Base-by-base conservation (phyloP, 35 echinoderm and acorn worm genomes). In the Ophioderma brevispina region DNA sequence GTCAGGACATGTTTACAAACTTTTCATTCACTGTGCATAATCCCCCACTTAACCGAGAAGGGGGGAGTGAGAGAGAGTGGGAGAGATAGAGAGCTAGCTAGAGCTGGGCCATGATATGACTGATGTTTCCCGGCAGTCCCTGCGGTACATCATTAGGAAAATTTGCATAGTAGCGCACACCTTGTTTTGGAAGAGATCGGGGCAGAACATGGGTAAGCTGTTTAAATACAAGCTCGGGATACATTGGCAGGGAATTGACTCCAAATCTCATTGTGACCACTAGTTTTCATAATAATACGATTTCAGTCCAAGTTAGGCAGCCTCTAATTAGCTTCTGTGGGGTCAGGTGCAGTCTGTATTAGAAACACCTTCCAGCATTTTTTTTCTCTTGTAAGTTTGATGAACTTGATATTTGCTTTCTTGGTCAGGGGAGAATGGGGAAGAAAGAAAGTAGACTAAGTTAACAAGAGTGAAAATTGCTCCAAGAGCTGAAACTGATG, bases 1-100 rank as follows among this genome's bases (percentile, higher is more conserved):
- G 59, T 70, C 59, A 70, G 59, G 59, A 70, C 59, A 70, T 70
- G 59, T 70, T 70, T 70, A 70, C 59, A 70, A 70, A 70, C 59
- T 70, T 70, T 30, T 70, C 59, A 70, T 70, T 70, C 59, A 70
- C 59, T 70, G 59, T 70, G 59, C 59, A 70, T 70, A 70, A 70
- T 70, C 59, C 59, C 28, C 59, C 59, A 70, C 59, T 70, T 70
- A 70, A 30, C 59, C 59, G n/a, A 70, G 59, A 70, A 70, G 59
- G 59, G 59, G 59, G 59, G 59, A 70, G 59, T 13, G 59, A 70
- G n/a, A 4, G 59, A 70, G 59, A 25, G 59, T 25, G 3, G 4
- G 59, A 70, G 59, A 70, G 59, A 70, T 15, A 70, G 28, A 70
- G 6, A 70, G 41, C 17, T 46, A 46, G 41, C 41, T 46, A 46